Evolutionary conservation across 2,797 vertebrate genomes (phyloP).

Genomic region (Octomys mimax): DNA sequence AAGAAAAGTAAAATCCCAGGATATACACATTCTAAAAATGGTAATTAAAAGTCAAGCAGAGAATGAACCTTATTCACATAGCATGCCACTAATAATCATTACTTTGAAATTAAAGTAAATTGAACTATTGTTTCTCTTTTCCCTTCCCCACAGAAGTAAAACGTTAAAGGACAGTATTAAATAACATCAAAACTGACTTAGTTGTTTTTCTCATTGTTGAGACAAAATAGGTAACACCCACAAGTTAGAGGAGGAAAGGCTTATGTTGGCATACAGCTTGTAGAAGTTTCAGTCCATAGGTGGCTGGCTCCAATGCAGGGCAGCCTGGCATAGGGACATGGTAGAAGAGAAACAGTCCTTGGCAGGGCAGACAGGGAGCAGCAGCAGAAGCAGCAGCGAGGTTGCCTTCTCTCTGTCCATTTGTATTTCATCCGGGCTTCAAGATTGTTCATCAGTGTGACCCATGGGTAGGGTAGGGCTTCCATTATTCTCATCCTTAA

Average conservation of each 20-base stretch:
- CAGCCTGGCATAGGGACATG: neutral
- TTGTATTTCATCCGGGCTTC: neutral
- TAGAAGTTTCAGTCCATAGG: neutral
- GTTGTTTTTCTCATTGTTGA: neutral
- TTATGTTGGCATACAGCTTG: neutral
- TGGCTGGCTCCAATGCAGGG: neutral
- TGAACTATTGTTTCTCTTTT: constrained; percentile 58
- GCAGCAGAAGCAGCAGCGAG: neutral
- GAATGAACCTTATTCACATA: constrained; percentile 72
- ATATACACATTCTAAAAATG: constrained; percentile 58
- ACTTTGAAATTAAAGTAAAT: constrained; percentile 66
- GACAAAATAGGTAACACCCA: neutral
- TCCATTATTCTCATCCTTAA: neutral
- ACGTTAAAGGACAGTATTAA: neutral
- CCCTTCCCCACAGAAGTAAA: neutral
- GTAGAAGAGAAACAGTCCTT: neutral
- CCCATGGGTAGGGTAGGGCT: neutral
- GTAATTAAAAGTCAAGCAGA: constrained; percentile 84
- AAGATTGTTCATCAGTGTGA: neutral
- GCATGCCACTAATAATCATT: constrained; percentile 52
- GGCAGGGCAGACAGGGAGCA: neutral
- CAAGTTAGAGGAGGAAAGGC: neutral
- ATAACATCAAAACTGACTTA: neutral
- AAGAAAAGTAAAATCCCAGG: constrained; percentile 81
- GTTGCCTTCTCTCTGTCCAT: neutral